Percentiles rank a stretch among this genome's conserved stretches.
phyloP scores from a whole-genome alignment of 1,140 invertebrate genomes.

The Bombus huntii region DNA sequence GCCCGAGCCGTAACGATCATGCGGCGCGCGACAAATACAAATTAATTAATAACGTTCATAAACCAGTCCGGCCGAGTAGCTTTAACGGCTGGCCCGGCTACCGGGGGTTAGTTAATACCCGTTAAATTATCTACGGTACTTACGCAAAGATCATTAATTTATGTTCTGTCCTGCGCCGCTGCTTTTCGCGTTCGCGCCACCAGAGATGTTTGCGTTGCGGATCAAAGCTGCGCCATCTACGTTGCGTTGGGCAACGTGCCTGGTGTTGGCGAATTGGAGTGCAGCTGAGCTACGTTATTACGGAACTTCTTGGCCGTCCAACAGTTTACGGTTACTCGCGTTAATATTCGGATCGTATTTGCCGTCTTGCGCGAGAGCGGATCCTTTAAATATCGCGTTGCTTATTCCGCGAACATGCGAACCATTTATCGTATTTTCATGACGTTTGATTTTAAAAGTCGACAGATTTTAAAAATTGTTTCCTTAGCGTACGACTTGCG shows the following conservation, averaged over 20 bases:
- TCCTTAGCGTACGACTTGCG: rapidly evolving
- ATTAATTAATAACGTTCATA: conserved; percentile 72
- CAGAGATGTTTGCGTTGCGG: not conserved
- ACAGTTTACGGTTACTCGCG: no score
- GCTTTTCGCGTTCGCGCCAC: conserved; percentile 20
- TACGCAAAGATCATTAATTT: conserved; percentile 70
- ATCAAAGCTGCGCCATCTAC: not conserved
- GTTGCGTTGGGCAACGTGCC: no score
- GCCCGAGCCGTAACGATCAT: conserved; percentile 62
- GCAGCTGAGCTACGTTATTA: no score
- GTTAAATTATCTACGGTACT: conserved; percentile 71
- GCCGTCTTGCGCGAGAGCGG: no score
- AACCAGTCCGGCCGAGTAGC: conserved; percentile 60
- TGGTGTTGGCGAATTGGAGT: no score
- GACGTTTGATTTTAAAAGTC: no score
- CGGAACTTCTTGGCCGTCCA: no score
- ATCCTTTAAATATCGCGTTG: no score
- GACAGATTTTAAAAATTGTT: no score
- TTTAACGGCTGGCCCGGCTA: conserved; percentile 56
- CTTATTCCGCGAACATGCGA: no score
- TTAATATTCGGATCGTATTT: no score
- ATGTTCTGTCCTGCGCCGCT: conserved; percentile 40
- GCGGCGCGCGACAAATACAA: conserved; percentile 65
- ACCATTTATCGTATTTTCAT: rapidly evolving
- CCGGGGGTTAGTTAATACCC: conserved; percentile 66